phyloP scores from a whole-genome alignment of 2,113 vertebrate species.

The Chelonoidis abingdonii region DNA sequence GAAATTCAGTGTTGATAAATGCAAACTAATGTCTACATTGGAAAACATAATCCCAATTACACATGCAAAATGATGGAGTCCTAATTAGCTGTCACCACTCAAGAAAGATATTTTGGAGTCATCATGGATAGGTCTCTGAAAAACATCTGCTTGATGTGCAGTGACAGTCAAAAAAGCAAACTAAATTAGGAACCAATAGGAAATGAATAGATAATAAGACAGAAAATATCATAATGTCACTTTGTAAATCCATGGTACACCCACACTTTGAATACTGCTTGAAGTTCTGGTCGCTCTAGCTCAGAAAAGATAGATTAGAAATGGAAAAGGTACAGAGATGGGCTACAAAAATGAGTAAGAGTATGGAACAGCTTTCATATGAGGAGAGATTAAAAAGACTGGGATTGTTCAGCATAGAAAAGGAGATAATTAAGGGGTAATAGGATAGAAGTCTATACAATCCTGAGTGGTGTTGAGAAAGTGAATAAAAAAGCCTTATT shows the following conservation, averaged over 20 bases:
- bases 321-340: not conserved
- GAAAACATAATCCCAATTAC: too few species aligned
- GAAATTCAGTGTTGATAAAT: too few species aligned
- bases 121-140: not conserved
- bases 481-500: not conserved
- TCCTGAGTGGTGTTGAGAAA: not conserved
- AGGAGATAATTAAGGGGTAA: not conserved
- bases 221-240: not conserved
- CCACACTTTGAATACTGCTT: too few species aligned
- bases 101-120: too few species aligned
- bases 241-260: too few species aligned
- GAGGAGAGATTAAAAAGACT: not conserved
- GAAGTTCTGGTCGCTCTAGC: not conserved
- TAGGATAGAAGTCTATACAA: not conserved
- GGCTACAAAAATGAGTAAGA: not conserved
- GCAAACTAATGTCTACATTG: too few species aligned
- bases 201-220: not conserved
- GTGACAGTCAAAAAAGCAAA: not conserved
- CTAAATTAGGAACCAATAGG: not conserved
- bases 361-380: not conserved
- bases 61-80: too few species aligned
- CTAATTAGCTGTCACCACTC: too few species aligned
- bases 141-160: not conserved
- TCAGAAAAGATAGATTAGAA: not conserved
- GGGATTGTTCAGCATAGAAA: not conserved